phyloP scores from a whole-genome alignment of 2,888 invertebrate genomes.

The Drepanosiphum platanoidis region DNA sequence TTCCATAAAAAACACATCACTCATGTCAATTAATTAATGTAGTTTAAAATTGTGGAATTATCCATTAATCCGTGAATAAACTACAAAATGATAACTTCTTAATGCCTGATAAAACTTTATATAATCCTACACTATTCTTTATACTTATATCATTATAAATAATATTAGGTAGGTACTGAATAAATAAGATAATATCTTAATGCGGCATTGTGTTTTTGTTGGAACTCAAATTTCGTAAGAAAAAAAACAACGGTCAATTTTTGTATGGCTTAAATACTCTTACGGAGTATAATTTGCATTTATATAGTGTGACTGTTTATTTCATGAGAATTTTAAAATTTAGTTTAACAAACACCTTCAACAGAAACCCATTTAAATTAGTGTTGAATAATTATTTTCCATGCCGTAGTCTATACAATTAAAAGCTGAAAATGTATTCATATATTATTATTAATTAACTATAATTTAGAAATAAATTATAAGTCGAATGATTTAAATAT shows the following conservation, averaged over 20 bases:
- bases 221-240: no score
- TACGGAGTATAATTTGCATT: background rate
- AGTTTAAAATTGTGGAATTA: background rate
- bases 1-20: background rate
- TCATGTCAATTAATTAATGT: background rate
- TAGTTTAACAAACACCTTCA: background rate
- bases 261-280: background rate
- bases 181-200: constrained; percentile 21
- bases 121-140: background rate
- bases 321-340: background rate
- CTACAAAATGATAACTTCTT: background rate
- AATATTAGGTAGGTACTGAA: background rate
- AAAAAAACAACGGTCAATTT: background rate
- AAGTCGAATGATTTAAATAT: background rate
- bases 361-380: background rate
- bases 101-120: background rate
- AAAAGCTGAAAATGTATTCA: background rate
- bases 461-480: background rate
- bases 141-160: background rate
- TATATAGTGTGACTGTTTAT: background rate
- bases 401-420: background rate
- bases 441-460: background rate
- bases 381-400: background rate
- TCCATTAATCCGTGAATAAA: background rate
- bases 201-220: background rate